Percentiles rank a stretch among this genome's conserved stretches.
Conservation (phyloP, 2,888 invertebrate species). For the Vanessa cardui region DNA sequence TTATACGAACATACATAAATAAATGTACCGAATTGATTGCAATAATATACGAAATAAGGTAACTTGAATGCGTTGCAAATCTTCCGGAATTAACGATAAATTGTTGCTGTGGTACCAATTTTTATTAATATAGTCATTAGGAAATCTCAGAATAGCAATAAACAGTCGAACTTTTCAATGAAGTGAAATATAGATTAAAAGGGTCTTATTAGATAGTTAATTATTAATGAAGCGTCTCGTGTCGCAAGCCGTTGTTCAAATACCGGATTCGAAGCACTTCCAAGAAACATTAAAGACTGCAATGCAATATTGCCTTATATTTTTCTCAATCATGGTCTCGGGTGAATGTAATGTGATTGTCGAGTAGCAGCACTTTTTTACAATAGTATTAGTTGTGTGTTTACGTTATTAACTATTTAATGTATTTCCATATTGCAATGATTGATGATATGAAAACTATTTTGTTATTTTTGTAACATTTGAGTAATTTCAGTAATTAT, state of each 20-base stretch:
- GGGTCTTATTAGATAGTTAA: not conserved
- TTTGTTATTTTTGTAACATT: constrained; percentile 67
- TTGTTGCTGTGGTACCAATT: constrained; percentile 3
- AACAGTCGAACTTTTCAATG: not conserved
- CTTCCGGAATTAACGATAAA: not conserved
- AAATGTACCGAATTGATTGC: constrained; percentile 9
- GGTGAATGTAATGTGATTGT: constrained; percentile 30
- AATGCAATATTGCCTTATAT: constrained; percentile 39
- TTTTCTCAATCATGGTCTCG: constrained; percentile 27
- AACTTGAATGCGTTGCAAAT: constrained; percentile 6
- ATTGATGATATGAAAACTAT: constrained; percentile 44
- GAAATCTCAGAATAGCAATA: constrained; percentile 3
- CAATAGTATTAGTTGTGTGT: constrained; percentile 38
- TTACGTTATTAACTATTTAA: constrained; percentile 39
- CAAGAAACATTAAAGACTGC: constrained; percentile 38
- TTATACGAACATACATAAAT: constrained; percentile 11
- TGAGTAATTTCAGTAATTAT: constrained; percentile 59
- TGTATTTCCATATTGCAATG: constrained; percentile 44
- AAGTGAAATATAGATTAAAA: not conserved
- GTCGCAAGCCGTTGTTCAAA: constrained; percentile 12
- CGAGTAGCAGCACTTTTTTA: constrained; percentile 24
- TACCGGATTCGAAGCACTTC: constrained; percentile 19
- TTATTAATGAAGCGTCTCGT: constrained; percentile 16
- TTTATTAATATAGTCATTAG: not conserved
- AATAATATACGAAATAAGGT: constrained; percentile 4